Base-by-base conservation (phyloP, 2,888 invertebrate genomes). In the Tromatobia lineatoria region DNA sequence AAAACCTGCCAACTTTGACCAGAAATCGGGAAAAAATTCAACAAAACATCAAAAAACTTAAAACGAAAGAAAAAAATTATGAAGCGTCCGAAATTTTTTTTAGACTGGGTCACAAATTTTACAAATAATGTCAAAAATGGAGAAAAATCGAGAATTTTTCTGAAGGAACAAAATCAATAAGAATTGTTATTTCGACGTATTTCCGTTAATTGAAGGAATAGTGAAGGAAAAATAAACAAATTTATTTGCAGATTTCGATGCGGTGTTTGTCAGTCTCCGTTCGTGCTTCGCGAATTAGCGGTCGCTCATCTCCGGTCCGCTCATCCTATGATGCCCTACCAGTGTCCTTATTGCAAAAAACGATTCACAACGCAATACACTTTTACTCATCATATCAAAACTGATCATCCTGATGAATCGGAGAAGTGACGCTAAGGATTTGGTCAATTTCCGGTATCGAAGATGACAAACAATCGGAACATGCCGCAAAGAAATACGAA, bases 231-330 rank as follows among this genome's bases (percentile, higher is more conserved):
- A 50, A 50, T 29, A 29, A 29, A 59, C 15, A 25, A 25, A 57
- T 23, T 20, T 25, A n/a, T 71, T 86, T 87, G 15, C 77, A 92
- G 92, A 67, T 92, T 90, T 82, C 92, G 92, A 20, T 92, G 92
- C 64, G 92, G 92, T 11, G 91, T 92, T 47, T 92, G 92, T 29
- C 91, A 92, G 57, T 92, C 92, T 15, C 92, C 92, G 42, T 92
- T 92, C 61, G 90, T 92, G 13, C 87, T 90, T 34, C 89, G 92
- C 20, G 92, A 92, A 75, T 80, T 92, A 50, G 92, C 92, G 4
- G 90, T 92, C 1, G 92, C 92, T n/a, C 92, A 92, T 86, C 86
- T 92, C 42, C 89, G 91, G 69, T 92, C 92, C n/a, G 92, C 92
- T 23, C 92, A 92, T 83, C 92, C 92, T 11, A 80, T 90, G 29